Evolutionary conservation across 2,113 vertebrate species (phyloP), one percentile per base, ranked within the genome.

Genomic region (Pitta sordida): DNA sequence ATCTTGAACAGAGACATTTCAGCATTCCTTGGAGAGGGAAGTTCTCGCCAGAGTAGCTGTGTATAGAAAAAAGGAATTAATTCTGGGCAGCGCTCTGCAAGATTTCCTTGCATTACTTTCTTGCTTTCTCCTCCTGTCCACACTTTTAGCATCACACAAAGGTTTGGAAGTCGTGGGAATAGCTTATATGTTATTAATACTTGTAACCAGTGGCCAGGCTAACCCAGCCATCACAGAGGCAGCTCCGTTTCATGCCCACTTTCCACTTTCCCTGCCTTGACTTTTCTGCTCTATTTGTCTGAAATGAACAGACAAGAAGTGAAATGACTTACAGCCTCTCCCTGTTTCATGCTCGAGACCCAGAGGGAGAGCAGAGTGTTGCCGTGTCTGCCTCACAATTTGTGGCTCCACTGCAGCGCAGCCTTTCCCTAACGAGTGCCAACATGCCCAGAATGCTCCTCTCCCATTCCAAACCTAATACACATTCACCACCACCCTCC

Each of bases 211-310:
- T 20, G 11, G 63, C 46, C 53, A 37, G 74, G 73, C 65, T 74
- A 68, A 88, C 62, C 0, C 52, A 91, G 75, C 92, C 71, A 68
- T 96, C 82, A 74, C 22, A 34, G 85, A 94, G 76, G 62, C 88
- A 67, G 73, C 76, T 96, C 89, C 26, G 24, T 96, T 97, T 97
- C 95, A 85, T 96, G 95, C 84, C 88, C 88, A 95, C 90, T 86
- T 97, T 97, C 91, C 80, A 69, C 51, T 85, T 89, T 91, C 86
- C 86, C 88, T 88, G 94, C 75, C 73, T 89, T 87, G 68, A 41
- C 64, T 94, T 95, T 97, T 96, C 97, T 96, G 94, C 95, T 97
- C 94, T 96, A 83, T 97, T 98, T 97, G 91, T 90, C 94, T 97
- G 96, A 94, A 96, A 84, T 13, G 65, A 96, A 41, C 93, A 96